Base-by-base conservation (phyloP, 30 jellyfish, hydroid and myxozoan genomes). In the Hydractinia symbiolongicarpus region DNA sequence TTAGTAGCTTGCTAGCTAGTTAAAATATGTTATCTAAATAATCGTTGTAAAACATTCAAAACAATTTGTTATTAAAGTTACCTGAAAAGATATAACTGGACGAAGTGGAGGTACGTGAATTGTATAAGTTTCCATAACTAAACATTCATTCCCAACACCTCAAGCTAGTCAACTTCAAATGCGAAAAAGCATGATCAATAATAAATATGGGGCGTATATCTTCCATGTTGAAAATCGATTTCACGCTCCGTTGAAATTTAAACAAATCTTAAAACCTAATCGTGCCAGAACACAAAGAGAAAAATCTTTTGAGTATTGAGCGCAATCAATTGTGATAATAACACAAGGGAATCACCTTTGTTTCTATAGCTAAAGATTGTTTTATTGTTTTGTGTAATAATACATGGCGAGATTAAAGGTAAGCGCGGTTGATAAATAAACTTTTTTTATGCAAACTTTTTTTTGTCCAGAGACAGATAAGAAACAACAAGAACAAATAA, bases 21-120 rank as follows among this genome's bases (percentile, higher is more conserved):
- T 58, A 58, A 11, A 58, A 58, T 0, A 58, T 11, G 15, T 16
- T 58, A 58, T 58, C 15, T 13, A 58, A 58, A 64, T 64, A 64
- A 0, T 30, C 44, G 44, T 30, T 30, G 44, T 30, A 30, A 6
- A 44, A 64, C 74, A 51, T 13, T 6, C 40, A 64, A 64, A 64
- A 64, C 9, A 13, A 7, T 64, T 64, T 30, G 2, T 30, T 30
- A 30, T 30, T 6, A 64, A 64, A 50, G 4, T 77, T 80, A 91
- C 97, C 96, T 91, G 97, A 78, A 91, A 91, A 51, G 82, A 82
- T 44, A 86, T 81, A 15, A 91, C 90, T 4, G 97, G 97, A 72
- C 86, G 86, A 81, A 91, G 88, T 54, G 97, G 96, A 61, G 97
- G 97, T 4, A 91, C 97, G n/a, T 88, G 78, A 56, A 90, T 71